Evolutionary conservation across 2,797 vertebrate genomes (phyloP).

Genomic region (Spondyliosoma cantharus): DNA sequence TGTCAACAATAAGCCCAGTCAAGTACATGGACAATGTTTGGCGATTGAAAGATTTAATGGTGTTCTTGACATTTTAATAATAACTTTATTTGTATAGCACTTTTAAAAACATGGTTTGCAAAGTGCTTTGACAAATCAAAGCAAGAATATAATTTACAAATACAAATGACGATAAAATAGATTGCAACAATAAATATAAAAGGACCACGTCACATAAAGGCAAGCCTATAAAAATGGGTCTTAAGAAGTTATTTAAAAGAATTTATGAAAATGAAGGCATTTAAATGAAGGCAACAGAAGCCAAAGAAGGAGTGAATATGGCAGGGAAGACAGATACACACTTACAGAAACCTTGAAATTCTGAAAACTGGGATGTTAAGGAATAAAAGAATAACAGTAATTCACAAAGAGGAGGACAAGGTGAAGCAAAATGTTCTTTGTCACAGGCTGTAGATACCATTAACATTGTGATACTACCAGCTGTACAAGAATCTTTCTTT

Average conservation of each 20-base stretch:
- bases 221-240: too few relatives aligned
- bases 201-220: too few relatives aligned
- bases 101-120: too few relatives aligned
- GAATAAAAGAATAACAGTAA: constrained; percentile 24
- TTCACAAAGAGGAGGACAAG: constrained; percentile 37
- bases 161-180: too few relatives aligned
- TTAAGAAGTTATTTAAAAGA: too few relatives aligned
- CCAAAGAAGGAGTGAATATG: background rate
- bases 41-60: constrained; percentile 38
- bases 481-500: constrained; percentile 15
- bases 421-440: constrained; percentile 9
- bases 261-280: too few relatives aligned
- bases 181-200: too few relatives aligned
- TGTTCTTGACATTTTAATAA: constrained; percentile 33
- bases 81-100: too few relatives aligned
- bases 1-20: constrained; percentile 45
- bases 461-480: constrained; percentile 26
- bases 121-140: too few relatives aligned
- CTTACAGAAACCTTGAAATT: background rate
- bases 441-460: constrained; percentile 38
- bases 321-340: constrained; percentile 4
- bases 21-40: constrained; percentile 17
- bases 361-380: background rate
- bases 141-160: too few relatives aligned
- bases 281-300: constrained; percentile 33